These are phyloP conservation scores for Drosophila ogumai DNA, from an alignment of 1,140 invertebrate genomes.

Conservation along the genomic window DNA sequence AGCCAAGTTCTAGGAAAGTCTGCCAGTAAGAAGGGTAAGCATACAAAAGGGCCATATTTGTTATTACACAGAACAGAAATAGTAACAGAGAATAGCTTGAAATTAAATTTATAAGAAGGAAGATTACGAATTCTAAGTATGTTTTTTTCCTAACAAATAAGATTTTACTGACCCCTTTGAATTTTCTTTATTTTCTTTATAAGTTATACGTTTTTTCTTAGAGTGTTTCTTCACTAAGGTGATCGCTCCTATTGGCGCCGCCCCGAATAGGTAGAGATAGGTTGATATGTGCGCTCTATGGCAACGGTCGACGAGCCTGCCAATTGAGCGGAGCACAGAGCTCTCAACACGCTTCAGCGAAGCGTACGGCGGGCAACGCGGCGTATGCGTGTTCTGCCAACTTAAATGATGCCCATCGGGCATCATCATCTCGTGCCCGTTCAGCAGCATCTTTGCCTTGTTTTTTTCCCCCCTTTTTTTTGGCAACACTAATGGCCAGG, in stretches of 20 bases:
- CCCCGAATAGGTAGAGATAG: slow-evolving; percentile 4
- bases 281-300: slow-evolving; percentile 24
- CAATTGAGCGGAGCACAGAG: slow-evolving; percentile 73
- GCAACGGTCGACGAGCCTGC: slow-evolving; percentile 67
- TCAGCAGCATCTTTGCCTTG: background rate
- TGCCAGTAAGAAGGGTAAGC: slow-evolving; percentile 66
- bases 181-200: background rate
- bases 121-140: background rate
- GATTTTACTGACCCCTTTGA: background rate
- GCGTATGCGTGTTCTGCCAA: slow-evolving; percentile 74
- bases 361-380: slow-evolving; percentile 65
- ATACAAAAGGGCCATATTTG: background rate
- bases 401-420: slow-evolving; percentile 58
- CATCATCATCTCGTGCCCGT: slow-evolving; percentile 7
- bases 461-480: slow-evolving; percentile 6
- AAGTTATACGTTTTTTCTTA: slow-evolving; percentile 5
- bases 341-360: slow-evolving; percentile 80
- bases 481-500: slow-evolving; percentile 44
- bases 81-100: background rate
- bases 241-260: slow-evolving; percentile 54
- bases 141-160: no score
- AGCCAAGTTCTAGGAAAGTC: slow-evolving; percentile 52
- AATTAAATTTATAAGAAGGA: no score
- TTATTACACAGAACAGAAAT: slow-evolving; percentile 5
- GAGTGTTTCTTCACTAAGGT: background rate